These are phyloP conservation scores for Amblyornis subalaris DNA, from an alignment of 2,113 vertebrate species.

Conservation along the genomic window DNA sequence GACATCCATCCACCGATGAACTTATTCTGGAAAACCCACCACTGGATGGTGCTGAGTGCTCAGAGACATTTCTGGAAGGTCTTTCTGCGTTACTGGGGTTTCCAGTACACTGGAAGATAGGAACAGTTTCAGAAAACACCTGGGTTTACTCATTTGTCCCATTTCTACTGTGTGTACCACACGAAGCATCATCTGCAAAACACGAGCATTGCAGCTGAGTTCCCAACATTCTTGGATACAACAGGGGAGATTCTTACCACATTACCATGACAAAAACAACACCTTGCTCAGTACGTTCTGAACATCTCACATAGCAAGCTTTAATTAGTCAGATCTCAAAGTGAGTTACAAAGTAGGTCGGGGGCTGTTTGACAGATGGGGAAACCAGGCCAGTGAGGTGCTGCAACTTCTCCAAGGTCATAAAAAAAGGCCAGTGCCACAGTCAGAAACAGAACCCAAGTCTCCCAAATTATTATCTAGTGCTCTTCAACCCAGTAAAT, in stretches of 20 bases:
- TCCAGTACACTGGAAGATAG: neutral
- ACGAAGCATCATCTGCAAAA: neutral
- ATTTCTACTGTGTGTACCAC: neutral
- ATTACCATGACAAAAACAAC: neutral
- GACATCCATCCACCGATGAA: neutral
- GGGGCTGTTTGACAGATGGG: neutral
- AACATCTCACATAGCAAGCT: neutral
- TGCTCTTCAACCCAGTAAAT: neutral
- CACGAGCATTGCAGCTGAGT: neutral
- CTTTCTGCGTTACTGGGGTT: neutral
- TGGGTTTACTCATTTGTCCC: neutral
- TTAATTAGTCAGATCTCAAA: slow-evolving; percentile 2
- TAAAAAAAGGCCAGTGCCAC: neutral
- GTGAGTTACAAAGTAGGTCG: neutral
- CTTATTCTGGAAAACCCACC: neutral
- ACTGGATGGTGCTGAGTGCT: neutral
- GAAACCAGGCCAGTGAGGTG: neutral
- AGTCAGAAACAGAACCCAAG: neutral
- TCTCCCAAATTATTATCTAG: neutral
- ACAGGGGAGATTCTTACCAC: neutral
- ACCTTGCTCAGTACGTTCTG: neutral
- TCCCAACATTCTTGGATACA: neutral
- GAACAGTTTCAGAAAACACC: neutral
- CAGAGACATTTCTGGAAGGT: neutral
- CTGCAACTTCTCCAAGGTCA: neutral